Conservation (phyloP, 2,888 invertebrate genomes). For the Heliconius erato region DNA sequence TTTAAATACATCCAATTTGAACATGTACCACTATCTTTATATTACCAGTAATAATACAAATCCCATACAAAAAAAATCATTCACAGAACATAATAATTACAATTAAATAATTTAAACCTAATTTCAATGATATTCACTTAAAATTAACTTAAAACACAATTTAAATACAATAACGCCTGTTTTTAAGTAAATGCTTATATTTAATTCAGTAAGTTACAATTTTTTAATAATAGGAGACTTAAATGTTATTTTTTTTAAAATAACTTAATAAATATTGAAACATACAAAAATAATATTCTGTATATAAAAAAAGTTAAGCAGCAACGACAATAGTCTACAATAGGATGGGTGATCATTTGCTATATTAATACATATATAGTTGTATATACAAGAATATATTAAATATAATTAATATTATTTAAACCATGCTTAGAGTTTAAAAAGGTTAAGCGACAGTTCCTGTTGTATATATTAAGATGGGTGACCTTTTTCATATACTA, state of each 20-base stretch:
- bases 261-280: neutral
- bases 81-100: slow-evolving; percentile 13
- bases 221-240: no score
- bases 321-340: neutral
- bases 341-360: neutral
- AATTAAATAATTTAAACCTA: neutral
- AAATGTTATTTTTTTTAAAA: neutral
- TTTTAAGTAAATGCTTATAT: neutral
- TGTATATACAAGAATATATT: no score
- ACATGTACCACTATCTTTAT: neutral
- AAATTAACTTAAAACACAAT: neutral
- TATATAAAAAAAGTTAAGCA: neutral
- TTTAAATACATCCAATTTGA: neutral
- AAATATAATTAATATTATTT: no score
- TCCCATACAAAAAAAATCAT: slow-evolving; percentile 18
- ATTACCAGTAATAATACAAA: slow-evolving; percentile 25
- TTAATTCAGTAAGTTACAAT: neutral
- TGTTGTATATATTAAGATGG: no score
- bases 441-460: no score
- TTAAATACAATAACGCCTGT: neutral
- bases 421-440: no score
- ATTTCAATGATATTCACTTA: slow-evolving; percentile 8
- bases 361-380: no score
- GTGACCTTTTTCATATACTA: neutral
- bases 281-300: neutral